Conservation (phyloP, 2,797 vertebrate species). For the Channallabes apus region DNA sequence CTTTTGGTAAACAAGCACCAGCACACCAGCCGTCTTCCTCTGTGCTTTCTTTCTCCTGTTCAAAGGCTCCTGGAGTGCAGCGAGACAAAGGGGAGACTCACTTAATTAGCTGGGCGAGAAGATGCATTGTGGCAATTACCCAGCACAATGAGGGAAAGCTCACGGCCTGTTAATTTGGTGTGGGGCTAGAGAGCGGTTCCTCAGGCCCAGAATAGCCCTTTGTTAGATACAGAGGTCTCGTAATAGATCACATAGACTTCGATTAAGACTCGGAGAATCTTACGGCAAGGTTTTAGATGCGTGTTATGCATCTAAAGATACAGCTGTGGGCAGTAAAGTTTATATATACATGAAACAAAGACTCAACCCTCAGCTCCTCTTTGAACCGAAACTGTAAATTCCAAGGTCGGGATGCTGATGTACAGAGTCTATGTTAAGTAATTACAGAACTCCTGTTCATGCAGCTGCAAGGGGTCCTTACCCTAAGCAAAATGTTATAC, state of each 20-base stretch:
- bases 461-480: slow-evolving; percentile 1
- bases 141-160: slow-evolving; percentile 72
- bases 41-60: slow-evolving; percentile 41
- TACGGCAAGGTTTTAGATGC: slow-evolving; percentile 6
- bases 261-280: slow-evolving; percentile 46
- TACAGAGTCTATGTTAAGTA: slow-evolving; percentile 5
- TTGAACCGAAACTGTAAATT: slow-evolving; percentile 7
- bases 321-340: neutral
- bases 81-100: slow-evolving; percentile 76
- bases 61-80: slow-evolving; percentile 68
- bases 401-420: neutral
- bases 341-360: neutral
- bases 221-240: slow-evolving; percentile 46
- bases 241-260: slow-evolving; percentile 60
- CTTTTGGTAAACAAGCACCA: slow-evolving; percentile 65
- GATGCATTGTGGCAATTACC: slow-evolving; percentile 81
- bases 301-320: slow-evolving; percentile 6
- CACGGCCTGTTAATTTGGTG: slow-evolving; percentile 69
- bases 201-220: slow-evolving; percentile 54
- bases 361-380: neutral
- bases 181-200: slow-evolving; percentile 55
- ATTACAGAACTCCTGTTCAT: slow-evolving; percentile 14
- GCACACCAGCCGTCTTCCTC: slow-evolving; percentile 21
- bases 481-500: slow-evolving; percentile 26
- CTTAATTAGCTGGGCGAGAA: slow-evolving; percentile 79